Evolutionary conservation across 92 coral and sea anemone genomes (phyloP), one percentile per base, ranked within the genome.

Genomic region (Paramuricea clavata): DNA sequence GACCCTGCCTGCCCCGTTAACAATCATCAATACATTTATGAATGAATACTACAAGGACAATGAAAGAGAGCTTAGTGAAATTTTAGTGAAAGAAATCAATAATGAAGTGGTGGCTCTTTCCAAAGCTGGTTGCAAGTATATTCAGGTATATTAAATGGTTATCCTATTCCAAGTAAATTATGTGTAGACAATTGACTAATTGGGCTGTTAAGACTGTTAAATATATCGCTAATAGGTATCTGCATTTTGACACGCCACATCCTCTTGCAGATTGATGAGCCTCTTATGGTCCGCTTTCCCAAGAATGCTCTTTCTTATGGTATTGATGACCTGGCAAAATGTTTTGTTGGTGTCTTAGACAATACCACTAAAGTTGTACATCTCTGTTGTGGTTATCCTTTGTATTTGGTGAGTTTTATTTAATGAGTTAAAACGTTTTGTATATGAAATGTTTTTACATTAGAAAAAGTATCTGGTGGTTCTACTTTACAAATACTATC

Each of bases 1-100:
- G 13, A 95, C 97, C n/a, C 64, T 95, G 1, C 98, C 98, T 27
- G 98, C 97, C n/a, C 95, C 98, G 0, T 70, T 95, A 90, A 92
- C 98, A 12, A 93, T 95, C 39, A 84, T 85, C 2, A 86, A 91
- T 86, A 80, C 97, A 27, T 88, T 90, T 21, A 88, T 35, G 9
- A 92, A 95, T 85, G 82, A 70, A 2, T 90, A 77, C 62, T 95
- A 95, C 85, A 50, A 81, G 28, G 83, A 93, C 80, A 82, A 83
- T 60, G 71, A 42, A 27, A 76, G 49, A 76, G 62, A 82, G 69
- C 76, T 95, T 22, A 76, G 92, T 27, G 49, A 69, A 30, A 80
- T 47, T 59, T 89, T 93, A 17, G 91, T 89, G 10, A 39, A 85
- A 52, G 86, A 90, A 59, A 49, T 95, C 56, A 95, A 93, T 81